Evolutionary conservation across 2,113 vertebrate species (phyloP).

Genomic region (Columba janthina): DNA sequence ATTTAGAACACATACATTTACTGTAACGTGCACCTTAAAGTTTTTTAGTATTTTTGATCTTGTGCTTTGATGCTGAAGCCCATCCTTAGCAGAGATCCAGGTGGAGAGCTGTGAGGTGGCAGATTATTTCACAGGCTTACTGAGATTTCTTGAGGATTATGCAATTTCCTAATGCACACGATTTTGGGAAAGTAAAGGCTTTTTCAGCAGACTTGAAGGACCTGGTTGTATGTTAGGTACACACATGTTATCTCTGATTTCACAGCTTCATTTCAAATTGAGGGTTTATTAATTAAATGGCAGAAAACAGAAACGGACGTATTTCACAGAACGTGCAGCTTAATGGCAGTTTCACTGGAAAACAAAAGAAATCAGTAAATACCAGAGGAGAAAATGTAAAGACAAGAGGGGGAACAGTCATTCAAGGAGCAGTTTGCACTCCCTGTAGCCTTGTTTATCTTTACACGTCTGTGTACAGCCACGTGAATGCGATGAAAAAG

Average conservation of each 20-base stretch:
- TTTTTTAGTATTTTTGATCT: not conserved
- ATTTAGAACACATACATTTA: not conserved
- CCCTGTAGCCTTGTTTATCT: not conserved
- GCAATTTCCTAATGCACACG: not conserved
- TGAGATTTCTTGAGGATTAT: not conserved
- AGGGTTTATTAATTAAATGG: not conserved
- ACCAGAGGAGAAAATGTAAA: not conserved
- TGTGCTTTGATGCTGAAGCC: not conserved
- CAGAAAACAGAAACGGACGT: not conserved
- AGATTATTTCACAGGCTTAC: not conserved
- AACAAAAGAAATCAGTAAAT: not conserved
- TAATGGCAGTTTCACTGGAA: not conserved
- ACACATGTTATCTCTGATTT: not conserved
- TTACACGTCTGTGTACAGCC: not conserved
- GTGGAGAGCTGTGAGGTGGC: not conserved
- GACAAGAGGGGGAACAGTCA: not conserved
- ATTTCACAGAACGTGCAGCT: not conserved
- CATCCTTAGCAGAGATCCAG: not conserved
- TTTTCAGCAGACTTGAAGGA: not conserved
- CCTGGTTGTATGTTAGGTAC: not conserved
- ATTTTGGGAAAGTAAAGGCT: not conserved
- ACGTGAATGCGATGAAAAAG: not conserved
- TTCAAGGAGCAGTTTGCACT: not conserved
- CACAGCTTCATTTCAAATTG: not conserved
- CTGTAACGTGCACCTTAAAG: not conserved